phyloP scores from a whole-genome alignment of 2,888 invertebrate species.

The Pristionchus maxplancki region DNA sequence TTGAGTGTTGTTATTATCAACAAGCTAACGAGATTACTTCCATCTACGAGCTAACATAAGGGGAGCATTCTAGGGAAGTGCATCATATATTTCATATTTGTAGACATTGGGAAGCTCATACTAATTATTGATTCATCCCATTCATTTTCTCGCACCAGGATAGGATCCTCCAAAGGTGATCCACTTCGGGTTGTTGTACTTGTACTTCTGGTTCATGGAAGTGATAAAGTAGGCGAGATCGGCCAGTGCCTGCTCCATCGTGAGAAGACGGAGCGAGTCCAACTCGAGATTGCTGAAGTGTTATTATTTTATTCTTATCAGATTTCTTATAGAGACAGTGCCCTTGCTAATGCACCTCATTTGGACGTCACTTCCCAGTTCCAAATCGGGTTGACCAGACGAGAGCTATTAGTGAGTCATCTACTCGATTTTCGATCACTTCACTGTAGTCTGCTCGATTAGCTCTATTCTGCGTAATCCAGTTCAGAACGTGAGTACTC shows the following conservation, averaged over 20 bases:
- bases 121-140: no score
- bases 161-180: constrained; percentile 74
- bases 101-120: no score
- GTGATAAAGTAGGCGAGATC: constrained; percentile 66
- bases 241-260: constrained; percentile 65
- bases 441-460: background rate
- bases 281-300: constrained; percentile 60
- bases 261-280: constrained; percentile 59
- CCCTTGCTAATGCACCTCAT: no score
- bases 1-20: no score
- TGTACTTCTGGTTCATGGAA: constrained; percentile 58
- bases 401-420: background rate
- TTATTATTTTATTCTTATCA: no score
- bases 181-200: constrained; percentile 69
- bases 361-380: background rate
- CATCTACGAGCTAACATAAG: no score
- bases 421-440: background rate
- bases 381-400: background rate
- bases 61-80: no score
- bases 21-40: no score
- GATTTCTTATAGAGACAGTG: no score
- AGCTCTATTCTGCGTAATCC: background rate
- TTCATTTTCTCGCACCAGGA: no score
- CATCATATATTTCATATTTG: no score
- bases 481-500: background rate